Percentiles rank a stretch among this genome's conserved stretches.
Conservation (phyloP, 2,113 vertebrate species). For the Spizaetus ornatus region DNA sequence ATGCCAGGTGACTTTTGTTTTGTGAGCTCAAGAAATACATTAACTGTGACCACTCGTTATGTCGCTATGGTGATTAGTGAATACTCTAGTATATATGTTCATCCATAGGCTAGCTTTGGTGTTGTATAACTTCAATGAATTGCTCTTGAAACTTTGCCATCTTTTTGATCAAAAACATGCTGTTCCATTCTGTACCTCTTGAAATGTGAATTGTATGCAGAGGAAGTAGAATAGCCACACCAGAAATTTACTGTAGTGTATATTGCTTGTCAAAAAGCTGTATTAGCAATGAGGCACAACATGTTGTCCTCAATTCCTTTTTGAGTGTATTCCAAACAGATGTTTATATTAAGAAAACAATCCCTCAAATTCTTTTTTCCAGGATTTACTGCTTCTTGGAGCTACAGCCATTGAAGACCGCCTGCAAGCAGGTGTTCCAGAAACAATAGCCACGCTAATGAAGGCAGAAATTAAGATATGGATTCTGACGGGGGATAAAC, state of each 20-base stretch:
- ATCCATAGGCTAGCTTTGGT: not conserved
- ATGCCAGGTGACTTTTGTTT: conserved; percentile 3
- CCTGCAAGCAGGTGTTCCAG: conserved; percentile 93
- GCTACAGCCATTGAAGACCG: conserved; percentile 96
- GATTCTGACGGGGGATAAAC: conserved; percentile 96
- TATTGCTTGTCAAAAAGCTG: not conserved
- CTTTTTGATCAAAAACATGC: not conserved
- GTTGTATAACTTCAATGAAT: not conserved
- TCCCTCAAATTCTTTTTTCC: not conserved
- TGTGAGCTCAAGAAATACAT: not conserved
- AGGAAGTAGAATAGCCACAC: not conserved
- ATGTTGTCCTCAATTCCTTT: not conserved
- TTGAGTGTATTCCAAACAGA: not conserved
- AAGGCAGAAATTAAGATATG: conserved; percentile 96
- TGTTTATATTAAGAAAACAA: not conserved
- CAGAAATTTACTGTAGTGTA: not conserved
- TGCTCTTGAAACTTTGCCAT: conserved; percentile 11
- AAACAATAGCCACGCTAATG: conserved; percentile 91
- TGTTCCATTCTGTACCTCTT: not conserved
- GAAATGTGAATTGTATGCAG: not conserved
- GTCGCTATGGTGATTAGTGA: conserved; percentile 15
- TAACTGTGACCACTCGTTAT: not conserved
- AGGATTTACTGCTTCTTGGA: conserved; percentile 91
- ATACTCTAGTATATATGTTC: not conserved
- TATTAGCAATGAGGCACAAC: not conserved